Evolutionary conservation across 1,140 invertebrate genomes (phyloP).

Genomic region (Pissodes strobi): DNA sequence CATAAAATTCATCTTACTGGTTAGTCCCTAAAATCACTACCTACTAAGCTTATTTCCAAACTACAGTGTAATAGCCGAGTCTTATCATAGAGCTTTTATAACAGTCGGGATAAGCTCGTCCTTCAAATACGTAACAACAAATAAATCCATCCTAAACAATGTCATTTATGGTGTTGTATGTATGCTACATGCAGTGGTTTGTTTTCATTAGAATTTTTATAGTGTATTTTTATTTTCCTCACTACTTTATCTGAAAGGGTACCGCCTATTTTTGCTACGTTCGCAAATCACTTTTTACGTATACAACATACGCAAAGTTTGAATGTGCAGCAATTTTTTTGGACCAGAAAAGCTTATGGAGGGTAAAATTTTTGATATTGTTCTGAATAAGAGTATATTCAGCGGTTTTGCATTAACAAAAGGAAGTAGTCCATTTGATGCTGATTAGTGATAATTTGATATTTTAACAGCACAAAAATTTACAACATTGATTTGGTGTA

Average conservation of each 20-base stretch:
- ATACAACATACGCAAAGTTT: too few species aligned
- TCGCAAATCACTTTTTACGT: too few species aligned
- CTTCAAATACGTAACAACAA: not conserved
- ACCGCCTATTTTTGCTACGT: conserved; percentile 9
- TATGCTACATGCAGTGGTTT: not conserved
- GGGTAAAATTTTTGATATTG: too few species aligned
- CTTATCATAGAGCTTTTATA: conserved; percentile 8
- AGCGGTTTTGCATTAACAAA: too few species aligned
- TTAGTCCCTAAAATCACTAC: not conserved
- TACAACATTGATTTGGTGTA: too few species aligned
- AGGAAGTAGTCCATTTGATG: too few species aligned
- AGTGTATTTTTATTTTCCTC: conserved; percentile 1
- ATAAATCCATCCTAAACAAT: conserved; percentile 11
- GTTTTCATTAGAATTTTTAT: too few species aligned
- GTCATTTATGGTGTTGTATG: not conserved
- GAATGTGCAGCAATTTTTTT: too few species aligned
- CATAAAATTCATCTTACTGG: conserved; percentile 19
- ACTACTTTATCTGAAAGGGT: not conserved
- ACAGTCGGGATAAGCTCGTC: not conserved
- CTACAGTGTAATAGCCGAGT: not conserved
- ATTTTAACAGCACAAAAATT: too few species aligned
- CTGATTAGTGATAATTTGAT: too few species aligned
- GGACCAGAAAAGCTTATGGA: too few species aligned
- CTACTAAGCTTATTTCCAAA: not conserved
- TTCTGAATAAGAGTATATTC: too few species aligned